phyloP scores from a whole-genome alignment of 2,113 vertebrate genomes.

The Paralichthys olivaceus region DNA sequence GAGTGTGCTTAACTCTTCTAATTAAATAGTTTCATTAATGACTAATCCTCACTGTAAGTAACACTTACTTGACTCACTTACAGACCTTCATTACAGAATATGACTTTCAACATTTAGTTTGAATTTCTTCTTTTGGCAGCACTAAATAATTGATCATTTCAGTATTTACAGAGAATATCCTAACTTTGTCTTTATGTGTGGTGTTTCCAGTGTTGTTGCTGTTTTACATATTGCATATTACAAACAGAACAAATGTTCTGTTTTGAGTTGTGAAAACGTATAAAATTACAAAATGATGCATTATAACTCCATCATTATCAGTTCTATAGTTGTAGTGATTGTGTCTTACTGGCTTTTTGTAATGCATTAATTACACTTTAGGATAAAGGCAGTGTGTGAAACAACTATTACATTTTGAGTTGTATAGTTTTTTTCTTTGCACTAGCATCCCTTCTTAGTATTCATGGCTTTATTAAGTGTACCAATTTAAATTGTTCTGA shows the following conservation, averaged over 20 bases:
- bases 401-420: not conserved
- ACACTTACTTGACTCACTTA: conserved; percentile 11
- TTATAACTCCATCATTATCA: too few species aligned
- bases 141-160: not conserved
- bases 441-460: not conserved
- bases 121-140: not conserved
- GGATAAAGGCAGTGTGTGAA: too few species aligned
- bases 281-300: too few species aligned
- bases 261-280: not conserved
- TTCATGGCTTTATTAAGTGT: not conserved
- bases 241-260: not conserved
- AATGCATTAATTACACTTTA: too few species aligned
- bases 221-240: not conserved
- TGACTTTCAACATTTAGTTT: not conserved
- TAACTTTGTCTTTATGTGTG: not conserved
- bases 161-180: conserved; percentile 2
- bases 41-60: conserved; percentile 30
- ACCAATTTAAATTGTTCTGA: not conserved
- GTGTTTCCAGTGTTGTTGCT: not conserved
- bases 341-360: too few species aligned
- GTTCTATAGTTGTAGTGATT: too few species aligned
- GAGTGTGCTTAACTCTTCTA: conserved; percentile 35
- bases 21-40: conserved; percentile 56
- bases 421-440: not conserved
- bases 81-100: conserved; percentile 1